These are phyloP conservation scores for Oscheius sp. DNA, from an alignment of 2,888 invertebrate genomes.

Conservation along the genomic window DNA sequence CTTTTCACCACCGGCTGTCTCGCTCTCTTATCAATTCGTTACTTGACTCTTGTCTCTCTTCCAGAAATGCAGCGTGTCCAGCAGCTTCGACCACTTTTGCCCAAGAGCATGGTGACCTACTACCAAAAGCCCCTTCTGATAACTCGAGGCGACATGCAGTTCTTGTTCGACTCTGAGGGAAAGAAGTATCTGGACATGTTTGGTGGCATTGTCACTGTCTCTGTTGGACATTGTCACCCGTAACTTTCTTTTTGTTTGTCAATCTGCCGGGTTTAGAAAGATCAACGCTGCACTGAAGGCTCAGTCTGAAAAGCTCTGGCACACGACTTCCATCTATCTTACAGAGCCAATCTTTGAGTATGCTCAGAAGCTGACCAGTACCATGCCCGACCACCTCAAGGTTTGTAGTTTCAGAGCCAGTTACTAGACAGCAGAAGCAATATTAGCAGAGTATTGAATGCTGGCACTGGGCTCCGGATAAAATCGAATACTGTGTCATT, in stretches of 20 bases:
- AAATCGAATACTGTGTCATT: no score
- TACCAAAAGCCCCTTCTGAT: constrained; percentile 49
- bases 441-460: no score
- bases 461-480: no score
- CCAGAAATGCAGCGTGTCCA: constrained; percentile 61
- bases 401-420: constrained; percentile 74
- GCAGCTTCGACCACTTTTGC: constrained; percentile 59
- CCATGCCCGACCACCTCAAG: constrained; percentile 87
- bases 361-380: constrained; percentile 84
- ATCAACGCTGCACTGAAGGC: constrained; percentile 84
- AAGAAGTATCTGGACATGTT: constrained; percentile 90
- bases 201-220: constrained; percentile 95
- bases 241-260: constrained; percentile 74
- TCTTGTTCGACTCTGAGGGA: constrained; percentile 56
- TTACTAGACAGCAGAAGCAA: no score
- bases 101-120: constrained; percentile 56
- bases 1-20: neutral
- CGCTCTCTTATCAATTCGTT: constrained; percentile 15
- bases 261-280: constrained; percentile 79
- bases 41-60: neutral
- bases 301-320: constrained; percentile 87
- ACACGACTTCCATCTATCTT: constrained; percentile 90
- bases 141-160: constrained; percentile 53
- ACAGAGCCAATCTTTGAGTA: constrained; percentile 92
- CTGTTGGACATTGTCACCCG: constrained; percentile 98